Evolutionary conservation across 1,140 invertebrate genomes (phyloP), one percentile per base, ranked within the genome.

Genomic region (Rhopalosiphum padi): DNA sequence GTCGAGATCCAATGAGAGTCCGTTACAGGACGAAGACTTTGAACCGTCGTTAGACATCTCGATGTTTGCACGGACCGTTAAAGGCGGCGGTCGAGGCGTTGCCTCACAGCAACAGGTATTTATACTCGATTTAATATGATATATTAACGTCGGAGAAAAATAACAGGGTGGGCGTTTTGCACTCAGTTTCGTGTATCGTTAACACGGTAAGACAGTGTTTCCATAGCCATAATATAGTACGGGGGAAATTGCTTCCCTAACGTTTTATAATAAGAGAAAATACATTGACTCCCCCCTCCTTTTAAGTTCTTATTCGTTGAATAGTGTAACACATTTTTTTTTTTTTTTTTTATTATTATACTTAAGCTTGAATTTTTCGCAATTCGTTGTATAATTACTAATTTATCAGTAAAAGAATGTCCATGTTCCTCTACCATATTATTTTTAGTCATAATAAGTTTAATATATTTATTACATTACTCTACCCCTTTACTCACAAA

Each of bases 41-140:
- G 87, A 89, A 18, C 60, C 46, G 23, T 46, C 90, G 30, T 83
- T 92, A 18, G 91, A 93, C 82, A 21, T 85, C 15, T 37, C 48
- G 0, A 41, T 55, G 77, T 85, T 93, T 6, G 91, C 91, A 15
- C 86, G 43, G 35, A 93, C 91, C 11, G 35, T 93, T 22, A 93
- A 93, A 23, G 91, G 91, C 3, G 91, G 91, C 5, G 91, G 91
- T 86, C 48, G 91, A 18, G 91, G 91, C 8, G 35, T 93, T 6
- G 77, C 91, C 6, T 93, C 91, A 7, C 91, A 93, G 37, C 90
- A 92, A 92, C 91, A 93, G 82, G 91, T 93, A 43, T 7, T 25
- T 11, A 15, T 60, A 43, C 46, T 18, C 4, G 41, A 85, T 41
- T 11, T 43, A 41, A 4, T 4, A 37, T 85, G 37, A 41, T 41